A percentile compares a stretch with the other conserved stretches of the same genome.
These are phyloP conservation scores for Hesperia comma DNA, from an alignment of 2,888 invertebrate genomes.

Conservation along the genomic window DNA sequence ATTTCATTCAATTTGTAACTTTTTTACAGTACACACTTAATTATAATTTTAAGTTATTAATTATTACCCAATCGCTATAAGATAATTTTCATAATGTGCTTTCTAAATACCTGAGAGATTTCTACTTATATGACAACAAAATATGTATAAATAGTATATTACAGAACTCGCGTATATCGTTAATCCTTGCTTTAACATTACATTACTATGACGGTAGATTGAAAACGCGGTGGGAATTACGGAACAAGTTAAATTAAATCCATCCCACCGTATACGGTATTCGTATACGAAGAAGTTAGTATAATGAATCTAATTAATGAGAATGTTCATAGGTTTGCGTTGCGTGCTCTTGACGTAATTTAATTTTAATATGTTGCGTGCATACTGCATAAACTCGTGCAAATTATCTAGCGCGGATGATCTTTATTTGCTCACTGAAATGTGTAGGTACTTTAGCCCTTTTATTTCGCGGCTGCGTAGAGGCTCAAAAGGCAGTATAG, in stretches of 20 bases:
- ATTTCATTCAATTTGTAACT: no score
- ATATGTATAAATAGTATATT: no score
- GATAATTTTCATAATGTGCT: no score
- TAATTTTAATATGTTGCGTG: conserved; percentile 37
- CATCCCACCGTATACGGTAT: conserved; percentile 34
- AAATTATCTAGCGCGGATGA: conserved; percentile 74
- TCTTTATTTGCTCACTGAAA: conserved; percentile 79
- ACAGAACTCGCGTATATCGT: not conserved
- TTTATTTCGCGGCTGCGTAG: conserved; percentile 67
- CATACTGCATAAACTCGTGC: conserved; percentile 69
- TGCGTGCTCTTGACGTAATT: conserved; percentile 29
- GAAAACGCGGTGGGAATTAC: conserved; percentile 24
- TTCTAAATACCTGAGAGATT: no score
- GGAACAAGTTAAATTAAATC: conserved; percentile 28
- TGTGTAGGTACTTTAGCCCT: conserved; percentile 62
- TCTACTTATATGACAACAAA: no score
- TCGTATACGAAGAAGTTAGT: conserved; percentile 40
- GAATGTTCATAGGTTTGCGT: conserved; percentile 34
- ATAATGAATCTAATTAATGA: conserved; percentile 37
- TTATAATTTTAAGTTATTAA: no score
- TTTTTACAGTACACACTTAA: no score
- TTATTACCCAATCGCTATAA: no score
- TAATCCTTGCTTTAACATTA: conserved; percentile 26
- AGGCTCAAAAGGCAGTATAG: conserved; percentile 57
- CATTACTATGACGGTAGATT: conserved; percentile 17